Base-by-base conservation (phyloP, 1,140 invertebrate genomes). In the Zaprionus nigranus region DNA sequence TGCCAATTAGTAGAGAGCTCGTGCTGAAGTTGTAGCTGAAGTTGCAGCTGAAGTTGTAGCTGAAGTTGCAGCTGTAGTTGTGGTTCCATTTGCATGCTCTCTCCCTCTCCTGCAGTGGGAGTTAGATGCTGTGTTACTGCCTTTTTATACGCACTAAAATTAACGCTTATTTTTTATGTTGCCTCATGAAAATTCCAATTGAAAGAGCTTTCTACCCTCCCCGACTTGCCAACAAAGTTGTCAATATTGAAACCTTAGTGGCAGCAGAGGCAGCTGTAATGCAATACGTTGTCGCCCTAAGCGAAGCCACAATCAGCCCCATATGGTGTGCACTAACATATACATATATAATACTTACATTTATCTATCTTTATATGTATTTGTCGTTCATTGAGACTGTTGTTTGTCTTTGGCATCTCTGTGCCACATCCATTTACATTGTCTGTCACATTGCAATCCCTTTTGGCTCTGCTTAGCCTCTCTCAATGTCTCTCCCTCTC, bases 1-100 rank as follows among this genome's bases (percentile, higher is more conserved):
- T 86, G 69, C 82, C 85, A 90, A 90, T 90, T 90, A 90, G 79
- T 78, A 72, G 78, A 59, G 75, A 77, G 51, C 68, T 79, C 65
- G 68, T 68, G 74, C 63, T 57, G 30, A 24, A 51, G 26, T 38
- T 66, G 13, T n/a, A 66, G 38, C 17, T 46, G 12, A 22, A 51
- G 26, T 38, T 66, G 13, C 12, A 66, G 38, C 17, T 46, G 12
- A 22, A 63, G 26, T 46, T 26, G 13, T 12, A 54, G 30, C 15
- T 49, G 17, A 20, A 49, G 6, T 30, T 26, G 13, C 5, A 51
- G 24, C 13, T 28, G 26, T 22, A 40, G 36, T 22, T 40, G 9
- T 20, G 22, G 43, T 38, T 58, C 36, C 46, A 40, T 36, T 73
- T 17, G 46, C 71, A 85, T 86, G 40, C 40, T 46, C 30, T 26